Percentiles rank a stretch among this genome's conserved stretches.
Conservation (phyloP, 1,140 invertebrate species). For the Achatina immaculata region DNA sequence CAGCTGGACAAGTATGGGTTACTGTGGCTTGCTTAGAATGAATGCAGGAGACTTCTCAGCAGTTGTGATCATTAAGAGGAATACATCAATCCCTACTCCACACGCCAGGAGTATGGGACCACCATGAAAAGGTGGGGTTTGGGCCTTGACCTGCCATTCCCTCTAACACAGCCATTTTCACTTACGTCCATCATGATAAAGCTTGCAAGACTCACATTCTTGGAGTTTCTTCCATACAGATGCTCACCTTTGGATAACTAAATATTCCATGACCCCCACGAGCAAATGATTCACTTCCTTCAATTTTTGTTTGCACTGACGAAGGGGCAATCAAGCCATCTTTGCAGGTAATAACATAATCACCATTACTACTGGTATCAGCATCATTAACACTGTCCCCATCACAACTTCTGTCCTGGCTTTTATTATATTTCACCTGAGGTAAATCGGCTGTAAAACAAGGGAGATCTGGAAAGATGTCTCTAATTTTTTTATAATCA, state of each 20-base stretch:
- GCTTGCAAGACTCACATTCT: too few relatives aligned
- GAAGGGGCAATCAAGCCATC: slow-evolving; percentile 54
- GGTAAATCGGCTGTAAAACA: slow-evolving; percentile 60
- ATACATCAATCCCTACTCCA: too few relatives aligned
- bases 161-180: neutral
- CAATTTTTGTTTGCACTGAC: slow-evolving; percentile 50
- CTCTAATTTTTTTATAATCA: too few relatives aligned
- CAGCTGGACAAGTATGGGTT: too few relatives aligned
- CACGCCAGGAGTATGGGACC: too few relatives aligned
- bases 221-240: neutral
- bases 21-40: too few relatives aligned
- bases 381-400: slow-evolving; percentile 32
- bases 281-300: slow-evolving; percentile 60
- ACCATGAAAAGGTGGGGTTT: too few relatives aligned
- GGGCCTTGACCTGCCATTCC: too few relatives aligned
- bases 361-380: slow-evolving; percentile 25
- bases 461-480: too few relatives aligned
- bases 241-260: slow-evolving; percentile 65
- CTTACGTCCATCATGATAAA: neutral
- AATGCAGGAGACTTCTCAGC: too few relatives aligned
- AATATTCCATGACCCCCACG: slow-evolving; percentile 71
- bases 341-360: slow-evolving; percentile 22
- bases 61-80: too few relatives aligned
- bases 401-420: slow-evolving; percentile 20
- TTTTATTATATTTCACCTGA: slow-evolving; percentile 41